Evolutionary conservation across 2,113 vertebrate species (phyloP), one percentile per base, ranked within the genome.

Genomic region (Irena cyanogastra): DNA sequence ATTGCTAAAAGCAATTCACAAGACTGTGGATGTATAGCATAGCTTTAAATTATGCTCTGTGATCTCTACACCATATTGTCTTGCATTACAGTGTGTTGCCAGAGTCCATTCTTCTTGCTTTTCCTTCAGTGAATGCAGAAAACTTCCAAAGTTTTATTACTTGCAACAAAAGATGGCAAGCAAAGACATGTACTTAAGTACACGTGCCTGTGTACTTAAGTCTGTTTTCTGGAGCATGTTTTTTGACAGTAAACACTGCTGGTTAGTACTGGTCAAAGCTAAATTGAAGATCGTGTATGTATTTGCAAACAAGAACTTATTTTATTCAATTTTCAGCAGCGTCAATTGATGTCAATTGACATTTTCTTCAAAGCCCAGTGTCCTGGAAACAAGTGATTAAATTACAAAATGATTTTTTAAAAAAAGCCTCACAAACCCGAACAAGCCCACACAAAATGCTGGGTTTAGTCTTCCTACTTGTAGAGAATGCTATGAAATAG

Each of bases 361-460:
- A 30, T 83, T 96, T 90, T 76, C 56, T 66, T 80, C 77, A 83
- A 65, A 90, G 42, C 47, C 27, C 64, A 13, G 7, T 39, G 24
- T 81, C 35, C 76, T 80, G 54, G 42, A 88, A 87, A 54, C 59
- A 72, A 88, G 54, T 66, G 63, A 69, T 87, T 90, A 63, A 87
- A 90, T 83, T 63, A 77, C 42, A 77, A 76, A 87, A 31, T 16
- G 0, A 22, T 70, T 87, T 65, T 3, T 57, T 30, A 1, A 1
- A 1, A 47, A 66, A 85, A 59, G 5, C 23, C 59, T 83, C 37
- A 42, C 31, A 61, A 80, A 74, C 28, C 24, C 50, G 83, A 89
- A 90, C 37, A 86, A 65, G 68, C 68, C 91, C 93, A 93, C 90
- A 64, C 80, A 95, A 92, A 94, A 86, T 33, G 65, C 42, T 86